Evolutionary conservation across 2,113 vertebrate genomes (phyloP), one percentile per base, ranked within the genome.

Genomic region (Taurulus bubalis): DNA sequence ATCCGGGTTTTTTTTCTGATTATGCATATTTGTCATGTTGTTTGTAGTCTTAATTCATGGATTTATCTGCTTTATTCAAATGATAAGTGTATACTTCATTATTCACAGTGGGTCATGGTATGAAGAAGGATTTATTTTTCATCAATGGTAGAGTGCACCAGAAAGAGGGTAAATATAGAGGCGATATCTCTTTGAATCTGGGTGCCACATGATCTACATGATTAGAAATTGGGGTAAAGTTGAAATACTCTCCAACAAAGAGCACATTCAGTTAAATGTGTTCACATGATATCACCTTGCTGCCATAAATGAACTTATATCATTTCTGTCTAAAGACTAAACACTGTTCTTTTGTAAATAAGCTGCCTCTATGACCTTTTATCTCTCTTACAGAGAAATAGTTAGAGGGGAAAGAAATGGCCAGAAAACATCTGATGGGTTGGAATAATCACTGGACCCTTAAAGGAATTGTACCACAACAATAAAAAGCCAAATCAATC

Each of bases 191-290:
- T 74, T 18, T 32, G 45, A 38, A 63, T 58, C 42, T 32, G 10
- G 42, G 4, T 4, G 30, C 30, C 55, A 34, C 34, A 34, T 71
- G 40, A 53, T 34, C 34, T 55, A 47, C 1, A 38, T 38, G 55
- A 49, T 66, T 64, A 51, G 30, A 73, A 79, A 55, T 49, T 24
- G 79, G 49, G 62, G 24, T 9, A 42, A 83, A 58, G 56, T 8
- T 14, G 22, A 40, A n/a, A 30, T 8, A 32, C 15, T 9, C 1
- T 24, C 12, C 6, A 51, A 71, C 32, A 71, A 24, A 42, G 67
- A 74, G 47, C 30, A 56, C n/a, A 70, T 80, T 80, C 58, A 73
- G 36, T 79, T 70, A 40, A 58, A 74, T 8, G 30, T 67, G 38
- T 28, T 83, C 58, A 76, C n/a, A 56, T 72, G 38, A 49, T 53